Percentiles rank a stretch among this genome's conserved stretches.
Conservation (phyloP, 2,113 vertebrate species). For the Passer montanus region DNA sequence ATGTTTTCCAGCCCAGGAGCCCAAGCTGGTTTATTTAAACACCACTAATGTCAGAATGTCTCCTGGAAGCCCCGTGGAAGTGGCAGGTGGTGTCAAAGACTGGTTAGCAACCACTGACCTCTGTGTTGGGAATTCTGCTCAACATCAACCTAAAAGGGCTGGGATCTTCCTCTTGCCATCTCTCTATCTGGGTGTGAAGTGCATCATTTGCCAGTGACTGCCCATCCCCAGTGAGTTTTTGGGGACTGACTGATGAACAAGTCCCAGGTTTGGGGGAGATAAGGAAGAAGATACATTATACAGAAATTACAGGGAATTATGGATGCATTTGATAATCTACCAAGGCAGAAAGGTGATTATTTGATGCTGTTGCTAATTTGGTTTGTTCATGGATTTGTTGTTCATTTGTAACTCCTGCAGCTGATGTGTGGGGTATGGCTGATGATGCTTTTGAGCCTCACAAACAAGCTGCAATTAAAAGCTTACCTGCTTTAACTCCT, state of each 20-base stretch:
- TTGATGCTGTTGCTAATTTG: background rate
- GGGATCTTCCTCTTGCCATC: background rate
- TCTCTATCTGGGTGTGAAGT: background rate
- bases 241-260: background rate
- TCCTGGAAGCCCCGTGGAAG: background rate
- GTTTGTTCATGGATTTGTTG: background rate
- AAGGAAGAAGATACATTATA: background rate
- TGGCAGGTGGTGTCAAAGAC: background rate
- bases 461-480: background rate
- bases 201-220: background rate
- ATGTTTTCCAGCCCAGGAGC: background rate
- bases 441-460: background rate
- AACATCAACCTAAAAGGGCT: background rate
- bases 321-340: background rate
- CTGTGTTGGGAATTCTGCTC: background rate
- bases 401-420: background rate
- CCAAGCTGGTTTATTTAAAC: background rate
- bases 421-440: background rate
- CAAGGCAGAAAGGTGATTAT: background rate
- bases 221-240: background rate
- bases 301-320: background rate
- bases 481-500: background rate
- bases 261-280: background rate
- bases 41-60: background rate
- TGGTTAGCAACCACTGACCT: background rate